These are phyloP conservation scores for Xerus inauris DNA, from an alignment of 2,113 vertebrate species.

Conservation along the genomic window DNA sequence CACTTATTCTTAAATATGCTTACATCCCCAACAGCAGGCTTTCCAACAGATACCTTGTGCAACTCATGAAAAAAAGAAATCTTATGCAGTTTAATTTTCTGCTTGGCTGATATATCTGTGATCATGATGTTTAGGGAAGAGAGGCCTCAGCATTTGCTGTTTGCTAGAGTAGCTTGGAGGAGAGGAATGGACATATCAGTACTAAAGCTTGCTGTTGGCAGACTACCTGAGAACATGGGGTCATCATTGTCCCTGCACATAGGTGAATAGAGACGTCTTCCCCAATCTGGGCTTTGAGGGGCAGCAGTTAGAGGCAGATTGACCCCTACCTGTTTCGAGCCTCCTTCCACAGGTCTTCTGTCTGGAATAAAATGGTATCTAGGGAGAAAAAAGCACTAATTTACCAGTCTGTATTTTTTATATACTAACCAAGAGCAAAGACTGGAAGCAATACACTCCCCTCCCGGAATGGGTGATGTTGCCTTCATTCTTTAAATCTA, in stretches of 20 bases:
- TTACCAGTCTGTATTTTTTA: background rate
- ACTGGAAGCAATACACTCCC: background rate
- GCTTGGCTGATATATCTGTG: background rate
- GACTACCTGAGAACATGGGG: background rate
- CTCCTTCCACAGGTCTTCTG: background rate
- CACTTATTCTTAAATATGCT: conserved; percentile 30
- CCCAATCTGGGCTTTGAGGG: background rate
- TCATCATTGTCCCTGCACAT: background rate
- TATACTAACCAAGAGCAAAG: background rate
- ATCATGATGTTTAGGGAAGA: background rate
- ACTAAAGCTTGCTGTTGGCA: background rate
- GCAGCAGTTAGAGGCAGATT: no score
- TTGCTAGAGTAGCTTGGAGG: background rate
- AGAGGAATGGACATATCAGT: background rate
- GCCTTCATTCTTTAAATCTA: conserved; percentile 44
- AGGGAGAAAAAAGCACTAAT: background rate
- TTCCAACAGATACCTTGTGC: background rate
- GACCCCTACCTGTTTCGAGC: background rate
- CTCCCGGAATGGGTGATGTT: background rate
- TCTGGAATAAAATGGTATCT: background rate
- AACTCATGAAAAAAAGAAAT: conserved; percentile 12
- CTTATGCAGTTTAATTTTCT: conserved; percentile 21
- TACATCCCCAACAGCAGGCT: background rate
- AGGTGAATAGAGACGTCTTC: background rate
- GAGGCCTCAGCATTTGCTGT: background rate